Evolutionary conservation across 2,113 vertebrate species (phyloP).

Genomic region (Aramus guarauna): DNA sequence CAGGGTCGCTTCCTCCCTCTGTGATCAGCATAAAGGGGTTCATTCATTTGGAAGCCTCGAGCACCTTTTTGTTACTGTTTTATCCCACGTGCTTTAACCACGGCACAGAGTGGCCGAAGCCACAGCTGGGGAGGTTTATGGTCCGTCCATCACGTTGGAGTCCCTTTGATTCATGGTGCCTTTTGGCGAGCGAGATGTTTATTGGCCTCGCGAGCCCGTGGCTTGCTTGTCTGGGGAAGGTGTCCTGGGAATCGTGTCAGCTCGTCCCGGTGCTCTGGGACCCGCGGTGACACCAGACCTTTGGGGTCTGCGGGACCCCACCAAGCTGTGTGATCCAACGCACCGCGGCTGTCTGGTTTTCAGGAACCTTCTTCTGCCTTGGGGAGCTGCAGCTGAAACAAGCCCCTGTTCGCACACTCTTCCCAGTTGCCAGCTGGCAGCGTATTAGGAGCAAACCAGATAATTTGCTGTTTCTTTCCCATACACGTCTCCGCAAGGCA

Average conservation of each 20-base stretch:
- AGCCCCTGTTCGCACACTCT: background rate
- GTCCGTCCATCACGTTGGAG: background rate
- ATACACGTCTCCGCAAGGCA: background rate
- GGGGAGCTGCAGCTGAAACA: background rate
- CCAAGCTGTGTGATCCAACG: accelerated
- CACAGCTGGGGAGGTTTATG: background rate
- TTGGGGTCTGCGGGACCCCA: background rate
- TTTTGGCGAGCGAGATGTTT: background rate
- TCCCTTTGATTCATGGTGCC: background rate
- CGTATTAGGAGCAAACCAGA: background rate
- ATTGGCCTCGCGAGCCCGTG: accelerated
- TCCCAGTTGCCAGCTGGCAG: background rate
- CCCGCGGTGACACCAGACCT: background rate
- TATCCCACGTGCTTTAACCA: accelerated
- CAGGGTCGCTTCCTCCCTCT: background rate
- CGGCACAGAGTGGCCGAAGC: accelerated
- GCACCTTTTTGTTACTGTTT: background rate
- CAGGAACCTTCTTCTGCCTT: background rate
- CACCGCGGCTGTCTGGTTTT: background rate
- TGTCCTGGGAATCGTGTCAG: background rate
- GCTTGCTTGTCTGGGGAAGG: background rate
- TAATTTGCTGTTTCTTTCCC: background rate
- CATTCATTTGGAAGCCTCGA: background rate
- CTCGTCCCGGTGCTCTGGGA: background rate
- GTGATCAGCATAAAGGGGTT: background rate